phyloP scores from a whole-genome alignment of 2,797 vertebrate genomes.

The Anableps anableps region DNA sequence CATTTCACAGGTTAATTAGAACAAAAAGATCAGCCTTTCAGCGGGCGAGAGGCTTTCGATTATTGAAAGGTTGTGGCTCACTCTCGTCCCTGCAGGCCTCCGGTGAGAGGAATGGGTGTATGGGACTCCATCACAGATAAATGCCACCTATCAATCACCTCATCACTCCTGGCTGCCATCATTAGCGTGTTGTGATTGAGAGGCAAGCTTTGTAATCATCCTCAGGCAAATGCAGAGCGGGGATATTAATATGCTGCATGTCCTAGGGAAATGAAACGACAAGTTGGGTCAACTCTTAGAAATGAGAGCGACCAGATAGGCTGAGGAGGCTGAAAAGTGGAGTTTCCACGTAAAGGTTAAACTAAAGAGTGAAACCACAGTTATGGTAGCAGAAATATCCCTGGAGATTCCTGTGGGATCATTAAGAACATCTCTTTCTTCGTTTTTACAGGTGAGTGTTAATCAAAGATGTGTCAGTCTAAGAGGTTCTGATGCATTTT shows the following conservation, averaged over 20 bases:
- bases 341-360: neutral
- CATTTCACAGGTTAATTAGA: conserved; percentile 85
- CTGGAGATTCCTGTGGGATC: neutral
- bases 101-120: conserved; percentile 43
- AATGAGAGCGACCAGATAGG: conserved; percentile 8
- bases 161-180: conserved; percentile 42
- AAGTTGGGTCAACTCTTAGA: conserved; percentile 53
- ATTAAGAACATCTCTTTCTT: neutral
- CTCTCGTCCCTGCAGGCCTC: conserved; percentile 51
- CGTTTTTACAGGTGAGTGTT: neutral
- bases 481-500: neutral
- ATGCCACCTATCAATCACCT: conserved; percentile 81
- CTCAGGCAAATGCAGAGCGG: conserved; percentile 53
- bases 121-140: conserved; percentile 62
- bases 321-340: neutral
- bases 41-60: conserved; percentile 69
- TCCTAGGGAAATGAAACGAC: conserved; percentile 37
- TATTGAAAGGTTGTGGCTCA: conserved; percentile 72
- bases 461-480: neutral
- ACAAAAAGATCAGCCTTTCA: conserved; percentile 79
- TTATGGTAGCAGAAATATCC: neutral
- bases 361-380: neutral
- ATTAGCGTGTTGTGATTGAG: conserved; percentile 67
- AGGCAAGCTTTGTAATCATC: conserved; percentile 67
- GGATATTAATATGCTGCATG: conserved; percentile 45